Evolutionary conservation across 2,797 vertebrate species (phyloP), one percentile per base, ranked within the genome.

Genomic region (Tapirus indicus): DNA sequence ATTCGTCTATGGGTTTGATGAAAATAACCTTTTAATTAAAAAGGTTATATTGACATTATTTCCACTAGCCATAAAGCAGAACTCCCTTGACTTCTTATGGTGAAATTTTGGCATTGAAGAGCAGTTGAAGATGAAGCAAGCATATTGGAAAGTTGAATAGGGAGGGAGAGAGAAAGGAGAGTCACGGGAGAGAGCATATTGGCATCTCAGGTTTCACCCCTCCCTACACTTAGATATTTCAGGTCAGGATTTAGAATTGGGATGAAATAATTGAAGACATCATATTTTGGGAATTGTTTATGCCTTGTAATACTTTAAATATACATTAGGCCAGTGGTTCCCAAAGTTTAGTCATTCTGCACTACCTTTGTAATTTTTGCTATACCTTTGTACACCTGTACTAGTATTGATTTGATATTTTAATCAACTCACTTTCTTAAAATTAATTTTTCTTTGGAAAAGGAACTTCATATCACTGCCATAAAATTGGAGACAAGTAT

Each of bases 11-110:
- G 11, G 60, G 29, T 60, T 35, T 88, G 60, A 83, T 77, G 83
- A 92, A 87, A 94, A 7, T 56, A 62, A 94, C 62, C 69, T 91
- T 94, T 77, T 62, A 74, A 74, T 74, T 75, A 68, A 96, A 82
- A 82, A 71, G 12, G 21, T 52, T 75, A 32, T 52, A 71, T 77
- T 95, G 60, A 29, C 27, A 44, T 85, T 84, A 44, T 89, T 95
- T 78, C 13, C 60, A 60, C 49, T 74, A 52, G 14, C 47, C 18
- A 6, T 64, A 38, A 69, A 91, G 62, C 9, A 94, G 60, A 17
- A 71, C 49, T 77, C 62, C 11, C 3, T 35, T 21, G 2, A 92
- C 29, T 52, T 82, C 79, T 66, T 79, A 21, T 27, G 71, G 18
- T 64, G 52, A 83, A 56, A 88, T 88, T 47, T 68, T 88, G 84